A percentile compares a stretch with the other conserved stretches of the same genome.
These are phyloP conservation scores for Oreochromis grahami DNA, from an alignment of 2,797 vertebrate species.

Conservation along the genomic window DNA sequence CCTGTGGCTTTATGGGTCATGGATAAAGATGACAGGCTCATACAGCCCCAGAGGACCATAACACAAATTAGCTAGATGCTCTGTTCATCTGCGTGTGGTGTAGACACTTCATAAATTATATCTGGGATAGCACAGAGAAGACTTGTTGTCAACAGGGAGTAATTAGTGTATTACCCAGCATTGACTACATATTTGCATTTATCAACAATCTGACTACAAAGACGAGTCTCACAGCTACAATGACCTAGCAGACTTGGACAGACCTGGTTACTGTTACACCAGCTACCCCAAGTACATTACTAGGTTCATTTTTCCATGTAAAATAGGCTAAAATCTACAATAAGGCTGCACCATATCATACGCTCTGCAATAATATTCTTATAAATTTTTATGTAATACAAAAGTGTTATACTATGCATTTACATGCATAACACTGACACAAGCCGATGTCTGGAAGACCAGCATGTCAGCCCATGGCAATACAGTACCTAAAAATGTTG, in stretches of 20 bases:
- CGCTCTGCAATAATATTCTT: background rate
- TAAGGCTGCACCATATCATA: background rate
- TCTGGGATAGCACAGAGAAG: background rate
- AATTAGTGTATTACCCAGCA: slow-evolving; percentile 16
- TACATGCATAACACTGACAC: background rate
- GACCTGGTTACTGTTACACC: background rate
- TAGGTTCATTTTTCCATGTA: background rate
- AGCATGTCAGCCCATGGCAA: background rate
- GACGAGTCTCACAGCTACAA: background rate
- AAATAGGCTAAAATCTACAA: background rate
- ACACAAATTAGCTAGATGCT: background rate
- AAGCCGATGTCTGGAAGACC: background rate
- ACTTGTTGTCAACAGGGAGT: slow-evolving; percentile 22
- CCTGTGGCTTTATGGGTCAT: slow-evolving; percentile 44
- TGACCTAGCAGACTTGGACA: background rate
- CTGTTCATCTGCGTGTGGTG: background rate
- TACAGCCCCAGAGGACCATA: background rate
- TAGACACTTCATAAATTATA: slow-evolving; percentile 5
- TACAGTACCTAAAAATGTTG: background rate
- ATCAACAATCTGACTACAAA: background rate
- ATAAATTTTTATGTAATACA: background rate
- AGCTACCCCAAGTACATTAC: background rate
- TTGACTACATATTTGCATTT: background rate
- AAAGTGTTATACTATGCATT: background rate
- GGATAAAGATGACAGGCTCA: slow-evolving; percentile 21